Conservation (phyloP, 1,140 invertebrate species). For the Harpegnathos saltator region DNA sequence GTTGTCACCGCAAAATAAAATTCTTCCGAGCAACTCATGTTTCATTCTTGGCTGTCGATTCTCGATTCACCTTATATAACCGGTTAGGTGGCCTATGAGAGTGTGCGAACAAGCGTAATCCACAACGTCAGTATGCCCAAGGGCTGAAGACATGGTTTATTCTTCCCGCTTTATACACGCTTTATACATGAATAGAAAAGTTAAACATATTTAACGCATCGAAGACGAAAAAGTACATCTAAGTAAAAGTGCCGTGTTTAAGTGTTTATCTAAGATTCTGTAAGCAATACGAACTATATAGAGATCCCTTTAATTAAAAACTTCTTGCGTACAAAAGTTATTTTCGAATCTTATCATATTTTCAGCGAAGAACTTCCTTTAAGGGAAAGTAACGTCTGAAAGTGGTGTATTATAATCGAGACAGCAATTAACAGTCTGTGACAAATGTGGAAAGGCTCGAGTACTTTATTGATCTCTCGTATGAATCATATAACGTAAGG, state of each 20-base stretch:
- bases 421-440: background rate
- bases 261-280: background rate
- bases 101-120: conserved; percentile 4
- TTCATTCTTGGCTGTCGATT: conserved; percentile 63
- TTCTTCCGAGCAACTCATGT: conserved; percentile 41
- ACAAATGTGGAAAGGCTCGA: background rate
- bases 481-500: too few species aligned
- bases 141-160: background rate
- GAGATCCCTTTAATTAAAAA: background rate
- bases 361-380: background rate
- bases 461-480: conserved; percentile 22
- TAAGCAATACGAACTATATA: background rate
- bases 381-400: background rate
- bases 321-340: background rate
- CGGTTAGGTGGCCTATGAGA: conserved; percentile 2
- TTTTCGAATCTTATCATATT: background rate
- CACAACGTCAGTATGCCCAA: background rate
- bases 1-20: conserved; percentile 55
- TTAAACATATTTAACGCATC: background rate
- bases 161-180: background rate
- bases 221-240: background rate
- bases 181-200: background rate
- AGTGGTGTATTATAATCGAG: background rate
- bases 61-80: conserved; percentile 65
- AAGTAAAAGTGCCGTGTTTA: background rate